phyloP scores from a whole-genome alignment of 2,888 invertebrate genomes.

The Leptothorax acervorum region DNA sequence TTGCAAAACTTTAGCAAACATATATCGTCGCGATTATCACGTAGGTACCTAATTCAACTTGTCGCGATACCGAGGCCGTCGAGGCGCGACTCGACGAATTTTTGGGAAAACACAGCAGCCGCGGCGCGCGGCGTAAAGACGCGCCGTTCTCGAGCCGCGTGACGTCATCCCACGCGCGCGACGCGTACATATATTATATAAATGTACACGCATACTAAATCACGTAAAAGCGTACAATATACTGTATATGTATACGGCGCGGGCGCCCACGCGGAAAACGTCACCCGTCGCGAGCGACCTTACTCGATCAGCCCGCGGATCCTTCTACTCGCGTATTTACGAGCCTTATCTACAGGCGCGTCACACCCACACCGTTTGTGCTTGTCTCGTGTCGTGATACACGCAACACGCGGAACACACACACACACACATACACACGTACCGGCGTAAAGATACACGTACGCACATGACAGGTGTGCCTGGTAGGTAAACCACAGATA shows the following conservation, averaged over 20 bases:
- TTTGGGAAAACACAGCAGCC: background rate
- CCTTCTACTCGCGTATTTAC: slow-evolving; percentile 26
- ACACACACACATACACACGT: background rate
- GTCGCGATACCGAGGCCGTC: background rate
- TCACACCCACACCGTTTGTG: slow-evolving; percentile 27
- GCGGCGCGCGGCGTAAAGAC: background rate
- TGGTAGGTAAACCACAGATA: slow-evolving; percentile 1
- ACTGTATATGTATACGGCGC: background rate
- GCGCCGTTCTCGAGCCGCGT: slow-evolving; percentile 13
- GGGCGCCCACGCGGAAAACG: slow-evolving; percentile 39
- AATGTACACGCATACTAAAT: background rate
- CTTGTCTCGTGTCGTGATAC: background rate
- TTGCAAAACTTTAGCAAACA: background rate
- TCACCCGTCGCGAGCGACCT: slow-evolving; percentile 22
- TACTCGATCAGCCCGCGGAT: slow-evolving; percentile 5
- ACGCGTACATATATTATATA: slow-evolving; percentile 27
- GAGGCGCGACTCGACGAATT: background rate
- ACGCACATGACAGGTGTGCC: slow-evolving; percentile 12
- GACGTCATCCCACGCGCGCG: slow-evolving; percentile 41
- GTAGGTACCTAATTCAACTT: background rate
- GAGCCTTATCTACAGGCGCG: background rate
- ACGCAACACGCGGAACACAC: background rate
- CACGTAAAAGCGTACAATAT: background rate
- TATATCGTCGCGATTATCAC: slow-evolving; percentile 18
- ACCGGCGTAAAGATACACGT: background rate